A percentile compares a stretch with the other conserved stretches of the same genome.
phyloP scores from a whole-genome alignment of 2,797 vertebrate genomes.

The Hoplostethus atlanticus region DNA sequence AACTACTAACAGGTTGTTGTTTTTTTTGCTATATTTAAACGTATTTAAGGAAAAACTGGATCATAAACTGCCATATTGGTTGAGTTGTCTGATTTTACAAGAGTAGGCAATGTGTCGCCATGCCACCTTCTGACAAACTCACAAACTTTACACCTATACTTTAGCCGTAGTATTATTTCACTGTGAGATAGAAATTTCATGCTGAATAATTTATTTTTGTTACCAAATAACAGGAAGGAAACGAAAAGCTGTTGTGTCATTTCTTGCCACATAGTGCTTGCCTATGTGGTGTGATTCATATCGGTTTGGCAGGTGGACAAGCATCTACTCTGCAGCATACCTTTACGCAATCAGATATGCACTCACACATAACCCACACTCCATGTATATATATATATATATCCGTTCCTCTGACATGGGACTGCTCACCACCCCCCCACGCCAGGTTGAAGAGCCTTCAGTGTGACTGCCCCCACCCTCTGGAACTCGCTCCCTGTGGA shows the following conservation, averaged over 20 bases:
- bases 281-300: slow-evolving; percentile 51
- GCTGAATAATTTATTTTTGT: slow-evolving; percentile 37
- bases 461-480: no score
- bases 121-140: background rate
- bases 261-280: slow-evolving; percentile 47
- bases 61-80: background rate
- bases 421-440: no score
- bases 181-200: slow-evolving; percentile 9
- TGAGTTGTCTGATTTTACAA: background rate
- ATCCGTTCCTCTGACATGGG: no score
- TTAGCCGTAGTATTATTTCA: background rate
- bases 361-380: background rate
- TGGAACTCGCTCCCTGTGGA: no score
- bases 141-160: no score
- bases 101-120: background rate
- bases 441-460: no score
- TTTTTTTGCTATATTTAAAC: no score
- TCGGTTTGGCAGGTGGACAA: slow-evolving; percentile 43
- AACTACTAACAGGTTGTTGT: background rate
- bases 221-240: slow-evolving; percentile 28
- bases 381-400: background rate
- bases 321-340: slow-evolving; percentile 26
- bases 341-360: slow-evolving; percentile 40
- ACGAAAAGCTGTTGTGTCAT: slow-evolving; percentile 34
- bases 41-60: no score